Evolutionary conservation across 2,113 vertebrate genomes (phyloP).

Genomic region (Larimichthys polyactis): DNA sequence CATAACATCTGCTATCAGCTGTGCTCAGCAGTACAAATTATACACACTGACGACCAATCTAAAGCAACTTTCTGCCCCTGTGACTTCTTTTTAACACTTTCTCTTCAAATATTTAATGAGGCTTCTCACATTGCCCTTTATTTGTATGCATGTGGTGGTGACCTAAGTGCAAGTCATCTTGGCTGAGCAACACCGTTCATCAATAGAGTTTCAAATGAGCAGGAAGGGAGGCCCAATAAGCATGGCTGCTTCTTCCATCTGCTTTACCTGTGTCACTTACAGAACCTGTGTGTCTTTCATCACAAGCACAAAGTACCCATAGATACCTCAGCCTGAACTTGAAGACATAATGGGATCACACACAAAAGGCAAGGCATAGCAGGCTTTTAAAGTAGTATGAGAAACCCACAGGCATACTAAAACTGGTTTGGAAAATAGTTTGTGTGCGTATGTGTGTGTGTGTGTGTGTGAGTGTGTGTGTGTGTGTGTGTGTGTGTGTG

Average conservation of each 20-base stretch:
- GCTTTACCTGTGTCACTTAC: constrained; percentile 45
- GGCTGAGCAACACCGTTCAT: constrained; percentile 52
- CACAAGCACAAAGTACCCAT: constrained; percentile 14
- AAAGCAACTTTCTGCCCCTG: not conserved
- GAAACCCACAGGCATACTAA: constrained; percentile 25
- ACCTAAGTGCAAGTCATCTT: constrained; percentile 11
- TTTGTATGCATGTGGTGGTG: constrained; percentile 21
- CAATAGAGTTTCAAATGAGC: constrained; percentile 60
- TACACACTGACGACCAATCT: not conserved
- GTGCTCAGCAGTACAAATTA: not conserved
- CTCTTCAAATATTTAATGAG: constrained; percentile 38
- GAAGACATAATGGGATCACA: constrained; percentile 34
- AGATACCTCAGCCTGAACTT: constrained; percentile 3
- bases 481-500: not conserved
- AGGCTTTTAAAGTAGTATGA: constrained; percentile 49
- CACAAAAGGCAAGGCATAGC: constrained; percentile 44
- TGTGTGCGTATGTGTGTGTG: not conserved
- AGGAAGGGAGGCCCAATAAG: constrained; percentile 37
- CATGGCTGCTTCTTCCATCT: constrained; percentile 55
- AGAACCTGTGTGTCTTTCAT: constrained; percentile 38
- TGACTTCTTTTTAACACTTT: not conserved
- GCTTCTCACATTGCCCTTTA: constrained; percentile 5
- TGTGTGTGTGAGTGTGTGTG: constrained; percentile 1
- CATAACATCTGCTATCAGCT: constrained; percentile 31
- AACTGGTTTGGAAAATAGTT: constrained; percentile 45